A percentile compares a stretch with the other conserved stretches of the same genome.
Evolutionary conservation across 2,113 vertebrate species (phyloP).

Genomic region (Tyto alba): DNA sequence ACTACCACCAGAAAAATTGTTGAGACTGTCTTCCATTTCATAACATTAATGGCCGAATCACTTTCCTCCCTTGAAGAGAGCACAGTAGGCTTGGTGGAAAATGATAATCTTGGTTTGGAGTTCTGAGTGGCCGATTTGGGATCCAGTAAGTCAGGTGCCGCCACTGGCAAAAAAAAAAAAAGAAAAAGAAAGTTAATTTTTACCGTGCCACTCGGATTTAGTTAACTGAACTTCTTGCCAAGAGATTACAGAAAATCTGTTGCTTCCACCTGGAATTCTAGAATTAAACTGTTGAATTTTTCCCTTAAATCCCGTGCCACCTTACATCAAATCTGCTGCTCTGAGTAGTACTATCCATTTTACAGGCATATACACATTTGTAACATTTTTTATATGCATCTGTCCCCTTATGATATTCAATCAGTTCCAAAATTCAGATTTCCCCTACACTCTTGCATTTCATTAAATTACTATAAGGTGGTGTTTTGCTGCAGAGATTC

Average conservation of each 20-base stretch:
- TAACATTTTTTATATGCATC: background rate
- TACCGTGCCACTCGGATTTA: background rate
- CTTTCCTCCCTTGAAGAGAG: conserved; percentile 84
- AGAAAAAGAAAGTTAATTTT: conserved; percentile 58
- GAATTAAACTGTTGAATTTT: background rate
- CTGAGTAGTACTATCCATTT: background rate
- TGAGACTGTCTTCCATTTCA: conserved; percentile 99
- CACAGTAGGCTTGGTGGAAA: conserved; percentile 89
- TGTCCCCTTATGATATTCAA: background rate
- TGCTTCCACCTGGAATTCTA: background rate
- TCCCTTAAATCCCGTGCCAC: background rate
- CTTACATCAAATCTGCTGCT: background rate
- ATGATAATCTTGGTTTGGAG: conserved; percentile 92
- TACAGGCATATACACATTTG: background rate
- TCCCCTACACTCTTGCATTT: background rate
- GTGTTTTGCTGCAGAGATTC: background rate
- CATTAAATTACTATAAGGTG: background rate
- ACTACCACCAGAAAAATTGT: conserved; percentile 97
- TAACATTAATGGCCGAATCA: conserved; percentile 86
- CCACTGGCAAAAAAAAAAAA: conserved; percentile 82
- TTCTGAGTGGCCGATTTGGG: conserved; percentile 94
- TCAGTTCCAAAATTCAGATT: background rate
- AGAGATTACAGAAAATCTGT: background rate
- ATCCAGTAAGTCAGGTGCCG: conserved; percentile 97
- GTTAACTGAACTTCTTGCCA: background rate